Evolutionary conservation across 2,888 invertebrate species (phyloP).

Genomic region (Palloptera scutellata): DNA sequence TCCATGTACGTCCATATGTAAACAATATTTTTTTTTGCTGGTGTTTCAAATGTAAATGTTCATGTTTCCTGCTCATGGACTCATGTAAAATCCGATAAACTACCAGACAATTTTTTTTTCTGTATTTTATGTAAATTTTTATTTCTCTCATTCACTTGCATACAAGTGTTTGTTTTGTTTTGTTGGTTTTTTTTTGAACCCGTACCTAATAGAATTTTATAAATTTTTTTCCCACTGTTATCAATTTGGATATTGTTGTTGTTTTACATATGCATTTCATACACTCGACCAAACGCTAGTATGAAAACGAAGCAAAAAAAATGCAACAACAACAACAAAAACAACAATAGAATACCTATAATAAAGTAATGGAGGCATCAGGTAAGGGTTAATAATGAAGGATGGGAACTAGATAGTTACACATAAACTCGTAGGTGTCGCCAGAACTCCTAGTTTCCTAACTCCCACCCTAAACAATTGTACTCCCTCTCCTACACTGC

Average conservation of each 20-base stretch:
- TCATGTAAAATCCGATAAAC: not conserved
- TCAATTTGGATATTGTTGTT: constrained; percentile 6
- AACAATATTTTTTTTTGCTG: not conserved
- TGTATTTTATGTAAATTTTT: not conserved
- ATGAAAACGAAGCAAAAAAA: constrained; percentile 20
- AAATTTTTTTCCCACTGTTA: constrained; percentile 2
- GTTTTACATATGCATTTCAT: constrained; percentile 24
- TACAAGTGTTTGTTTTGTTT: not conserved
- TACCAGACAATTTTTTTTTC: not conserved
- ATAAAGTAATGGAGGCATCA: too few relatives aligned
- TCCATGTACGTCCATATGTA: too few relatives aligned
- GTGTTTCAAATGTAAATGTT: constrained; percentile 9
- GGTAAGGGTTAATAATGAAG: too few relatives aligned
- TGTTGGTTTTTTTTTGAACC: not conserved
- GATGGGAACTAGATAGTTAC: too few relatives aligned
- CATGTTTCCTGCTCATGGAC: constrained; percentile 2
- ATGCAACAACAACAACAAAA: constrained; percentile 22
- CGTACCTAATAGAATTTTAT: not conserved
- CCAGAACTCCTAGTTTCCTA: too few relatives aligned
- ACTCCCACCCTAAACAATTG: too few relatives aligned
- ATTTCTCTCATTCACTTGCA: not conserved
- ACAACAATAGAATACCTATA: too few relatives aligned
- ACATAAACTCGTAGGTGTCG: too few relatives aligned
- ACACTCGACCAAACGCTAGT: too few relatives aligned
- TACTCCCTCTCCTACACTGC: too few relatives aligned